Evolutionary conservation across 2,888 invertebrate species (phyloP), one percentile per base, ranked within the genome.

Genomic region (Cataglyphis livida): DNA sequence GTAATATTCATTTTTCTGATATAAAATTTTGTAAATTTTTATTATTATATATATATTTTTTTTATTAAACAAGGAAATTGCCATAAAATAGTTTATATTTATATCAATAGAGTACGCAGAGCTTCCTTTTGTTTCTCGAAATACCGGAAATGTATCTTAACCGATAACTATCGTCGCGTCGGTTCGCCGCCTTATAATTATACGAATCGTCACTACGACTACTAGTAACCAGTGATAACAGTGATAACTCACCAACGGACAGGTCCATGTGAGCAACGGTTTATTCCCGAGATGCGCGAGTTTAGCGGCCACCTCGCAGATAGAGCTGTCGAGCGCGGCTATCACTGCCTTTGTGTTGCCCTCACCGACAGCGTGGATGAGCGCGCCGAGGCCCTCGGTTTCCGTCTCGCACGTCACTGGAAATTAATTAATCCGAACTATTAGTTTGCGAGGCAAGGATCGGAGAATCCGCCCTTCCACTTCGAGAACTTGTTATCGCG

Each of bases 241-340:
- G 25, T 25, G 25, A 25, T 25, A 25, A 25, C 93, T 95, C 91
- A 95, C 95, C 95, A 95, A 93, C 57, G 96, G 96, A 89, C 96
- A 96, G 86, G 95, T 96, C 96, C 96, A 96, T 15, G 95, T 95
- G 82, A 95, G 91, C 61, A 96, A 91, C 10, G 95, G 95, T 71
- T 94, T 94, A 88, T 95, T 95, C 93, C 95, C 95, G 86, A 95
- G 95, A 85, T 94, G 94, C 10, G 95, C 95, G 71, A 96, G 94
- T 86, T 95, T 94, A 38, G 95, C 94, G 10, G 95, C 95, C 15
- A 95, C 94, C 51, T 95, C 95, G 91, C 96, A 96, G 84, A 95
- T 93, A 82, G 95, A 95, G 38, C 95, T 94, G 88, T 95, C 95
- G 83, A 96, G 93, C 44, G 95, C 95, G 32, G 95, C 96, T 82